These are phyloP conservation scores for Stegophylla sp. DNA, from an alignment of 2,888 invertebrate species.

Conservation along the genomic window DNA sequence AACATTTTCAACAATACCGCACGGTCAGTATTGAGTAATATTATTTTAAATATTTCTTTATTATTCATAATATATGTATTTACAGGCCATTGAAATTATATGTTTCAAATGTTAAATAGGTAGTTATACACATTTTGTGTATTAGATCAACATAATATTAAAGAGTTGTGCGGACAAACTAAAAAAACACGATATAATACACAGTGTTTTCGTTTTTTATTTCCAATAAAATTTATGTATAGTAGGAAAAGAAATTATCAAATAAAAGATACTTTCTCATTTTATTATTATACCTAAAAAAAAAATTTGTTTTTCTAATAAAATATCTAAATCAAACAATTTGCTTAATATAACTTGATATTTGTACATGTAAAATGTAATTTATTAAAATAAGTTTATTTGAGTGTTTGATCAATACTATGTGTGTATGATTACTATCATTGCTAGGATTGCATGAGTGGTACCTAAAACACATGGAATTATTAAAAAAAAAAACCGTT, in stretches of 20 bases:
- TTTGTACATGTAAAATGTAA: not conserved
- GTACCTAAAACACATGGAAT: not conserved
- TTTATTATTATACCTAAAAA: too few species aligned
- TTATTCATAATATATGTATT: not conserved
- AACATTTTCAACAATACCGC: conserved; percentile 34
- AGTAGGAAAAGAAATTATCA: too few species aligned
- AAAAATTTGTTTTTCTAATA: too few species aligned
- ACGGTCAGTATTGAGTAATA: conserved; percentile 27
- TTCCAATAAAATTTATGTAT: too few species aligned
- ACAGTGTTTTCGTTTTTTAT: too few species aligned
- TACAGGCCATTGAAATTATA: not conserved
- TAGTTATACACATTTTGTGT: too few species aligned
- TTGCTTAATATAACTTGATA: too few species aligned
- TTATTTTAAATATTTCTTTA: not conserved
- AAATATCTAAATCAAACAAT: too few species aligned
- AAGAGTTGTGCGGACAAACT: too few species aligned
- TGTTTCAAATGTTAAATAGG: not conserved
- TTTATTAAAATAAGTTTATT: not conserved
- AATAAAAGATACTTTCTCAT: too few species aligned
- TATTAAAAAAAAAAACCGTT: not conserved
- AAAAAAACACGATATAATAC: too few species aligned
- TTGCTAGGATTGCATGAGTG: not conserved
- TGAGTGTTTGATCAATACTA: not conserved
- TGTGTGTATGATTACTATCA: not conserved
- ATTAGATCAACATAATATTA: too few species aligned